Evolutionary conservation across 2,888 invertebrate species (phyloP).

Genomic region (Heliconius aoede): DNA sequence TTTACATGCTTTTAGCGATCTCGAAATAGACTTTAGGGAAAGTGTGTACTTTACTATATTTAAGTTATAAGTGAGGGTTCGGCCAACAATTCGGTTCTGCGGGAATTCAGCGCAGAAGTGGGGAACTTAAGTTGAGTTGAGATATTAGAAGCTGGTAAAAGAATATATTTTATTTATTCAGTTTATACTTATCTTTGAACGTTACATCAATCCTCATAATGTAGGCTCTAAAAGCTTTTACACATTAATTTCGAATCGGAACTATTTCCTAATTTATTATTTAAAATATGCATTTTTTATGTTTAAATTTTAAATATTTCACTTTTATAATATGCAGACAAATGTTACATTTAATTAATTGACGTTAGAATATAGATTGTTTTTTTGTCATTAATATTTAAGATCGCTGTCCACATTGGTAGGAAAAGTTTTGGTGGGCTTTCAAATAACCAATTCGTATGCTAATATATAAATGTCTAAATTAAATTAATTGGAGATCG

Average conservation of each 20-base stretch:
- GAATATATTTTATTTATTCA: conserved; percentile 2
- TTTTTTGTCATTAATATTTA: conserved; percentile 1
- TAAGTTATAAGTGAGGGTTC: background rate
- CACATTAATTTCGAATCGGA: conserved; percentile 5
- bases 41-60: conserved; percentile 29
- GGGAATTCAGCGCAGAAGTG: too few species aligned
- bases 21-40: conserved; percentile 32
- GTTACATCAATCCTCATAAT: background rate
- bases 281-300: background rate
- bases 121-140: too few species aligned
- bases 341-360: conserved; percentile 3
- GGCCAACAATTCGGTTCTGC: too few species aligned
- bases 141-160: background rate
- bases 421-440: conserved; percentile 8
- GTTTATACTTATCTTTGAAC: background rate
- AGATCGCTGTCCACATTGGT: background rate
- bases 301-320: conserved; percentile 10
- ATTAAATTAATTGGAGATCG: conserved; percentile 15
- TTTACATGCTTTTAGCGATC: conserved; percentile 41
- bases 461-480: conserved; percentile 11
- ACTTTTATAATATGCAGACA: conserved; percentile 12
- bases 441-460: conserved; percentile 18
- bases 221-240: conserved; percentile 10
- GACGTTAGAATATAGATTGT: background rate
- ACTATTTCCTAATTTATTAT: background rate